phyloP scores from a whole-genome alignment of 2,888 invertebrate species.

The Smittia aterrima region DNA sequence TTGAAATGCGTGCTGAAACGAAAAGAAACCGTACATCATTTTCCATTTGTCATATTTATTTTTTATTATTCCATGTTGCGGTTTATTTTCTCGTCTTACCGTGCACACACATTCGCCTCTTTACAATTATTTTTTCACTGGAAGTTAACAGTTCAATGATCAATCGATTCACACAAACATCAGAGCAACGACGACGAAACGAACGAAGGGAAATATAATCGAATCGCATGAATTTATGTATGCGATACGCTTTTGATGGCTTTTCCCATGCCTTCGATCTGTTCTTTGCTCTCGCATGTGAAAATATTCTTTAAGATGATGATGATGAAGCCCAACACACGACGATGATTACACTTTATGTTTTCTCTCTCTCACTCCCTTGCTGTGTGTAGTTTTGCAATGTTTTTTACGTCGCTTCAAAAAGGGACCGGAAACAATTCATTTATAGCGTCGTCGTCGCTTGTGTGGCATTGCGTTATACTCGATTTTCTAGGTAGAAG shows the following conservation, averaged over 20 bases:
- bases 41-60: constrained; percentile 19
- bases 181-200: too few relatives aligned
- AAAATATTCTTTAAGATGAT: background rate
- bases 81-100: constrained; percentile 7
- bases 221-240: constrained; percentile 21
- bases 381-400: constrained; percentile 6
- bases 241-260: constrained; percentile 14
- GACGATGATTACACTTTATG: constrained; percentile 7
- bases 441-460: constrained; percentile 29
- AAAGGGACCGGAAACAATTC: constrained; percentile 42
- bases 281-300: background rate
- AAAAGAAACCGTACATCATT: constrained; percentile 24
- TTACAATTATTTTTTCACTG: background rate
- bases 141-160: constrained; percentile 32
- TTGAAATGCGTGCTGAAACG: constrained; percentile 16
- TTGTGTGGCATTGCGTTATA: background rate
- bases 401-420: constrained; percentile 6
- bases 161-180: background rate
- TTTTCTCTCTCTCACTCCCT: background rate
- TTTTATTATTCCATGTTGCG: constrained; percentile 12
- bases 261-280: constrained; percentile 18
- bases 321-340: constrained; percentile 23
- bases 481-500: background rate
- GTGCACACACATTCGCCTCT: background rate
- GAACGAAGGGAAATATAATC: background rate